Evolutionary conservation across 2,797 vertebrate genomes (phyloP), one percentile per base, ranked within the genome.

Genomic region (Scolopax bukidnonensis): DNA sequence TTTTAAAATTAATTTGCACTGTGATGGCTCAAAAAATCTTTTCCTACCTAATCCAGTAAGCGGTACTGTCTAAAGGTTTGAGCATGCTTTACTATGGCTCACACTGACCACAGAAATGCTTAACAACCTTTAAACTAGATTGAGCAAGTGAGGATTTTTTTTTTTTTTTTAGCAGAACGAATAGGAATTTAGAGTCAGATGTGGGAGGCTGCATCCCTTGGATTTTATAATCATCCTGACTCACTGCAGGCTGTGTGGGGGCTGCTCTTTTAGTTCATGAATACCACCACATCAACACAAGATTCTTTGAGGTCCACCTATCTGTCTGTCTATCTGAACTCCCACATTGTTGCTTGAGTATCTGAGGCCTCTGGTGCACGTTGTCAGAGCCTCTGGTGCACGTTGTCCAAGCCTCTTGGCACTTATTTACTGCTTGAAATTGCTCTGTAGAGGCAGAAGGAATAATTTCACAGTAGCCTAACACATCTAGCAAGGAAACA

Each of bases 221-320:
- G 96, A 96, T 98, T 97, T 98, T 97, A 97, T 98, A 97, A 97
- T 98, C 97, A 98, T 96, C 87, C 97, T 98, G 98, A 98, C 97
- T 98, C 97, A 97, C 92, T 98, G 97, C 93, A 97, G 94, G 93
- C 97, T 97, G 86, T 96, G 96, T 97, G 96, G 94, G 96, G 95
- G 96, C 94, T 97, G 97, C 89, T 97, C 90, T 96, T 96, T 96
- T 90, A 97, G 97, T 84, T 96, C 86, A 96, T 92, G 97, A 97
- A 97, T 97, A 86, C 94, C 96, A 97, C 71, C 89, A 96, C 91
- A 97, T 95, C 95, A 96, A 97, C 95, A 96, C 63, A 94, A 96
- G 91, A 90, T 83, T 96, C 88, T 96, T 53, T 90, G 74, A 93
- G 92, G 93, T 94, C 96, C 95, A 89, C 92, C 93, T 92, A 63